A percentile compares a stretch with the other conserved stretches of the same genome.
Evolutionary conservation across 1,140 invertebrate species (phyloP).

Genomic region (Aphelenchoides fujianensis): DNA sequence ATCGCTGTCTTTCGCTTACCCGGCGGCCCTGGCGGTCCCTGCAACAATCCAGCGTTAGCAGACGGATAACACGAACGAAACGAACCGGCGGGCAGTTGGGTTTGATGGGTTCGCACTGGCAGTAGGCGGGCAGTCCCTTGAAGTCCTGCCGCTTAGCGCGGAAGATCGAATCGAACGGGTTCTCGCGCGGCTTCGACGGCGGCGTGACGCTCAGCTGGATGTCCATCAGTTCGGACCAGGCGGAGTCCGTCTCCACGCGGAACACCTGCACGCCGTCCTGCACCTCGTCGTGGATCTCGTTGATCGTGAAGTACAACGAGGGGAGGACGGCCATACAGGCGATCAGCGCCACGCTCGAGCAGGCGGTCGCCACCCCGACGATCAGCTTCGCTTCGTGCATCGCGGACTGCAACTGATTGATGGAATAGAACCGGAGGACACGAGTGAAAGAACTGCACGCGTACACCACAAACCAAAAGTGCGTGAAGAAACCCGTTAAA

Average conservation of each 20-base stretch:
- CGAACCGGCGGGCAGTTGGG: conserved; percentile 41
- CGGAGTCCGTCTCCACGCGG: conserved; percentile 49
- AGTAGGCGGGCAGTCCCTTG: conserved; percentile 38
- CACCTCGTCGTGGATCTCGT: conserved; percentile 35
- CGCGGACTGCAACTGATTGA: background rate
- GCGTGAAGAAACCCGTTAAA: background rate
- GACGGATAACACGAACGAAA: conserved; percentile 1
- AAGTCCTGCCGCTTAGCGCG: conserved; percentile 42
- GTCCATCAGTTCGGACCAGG: conserved; percentile 50
- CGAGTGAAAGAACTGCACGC: background rate
- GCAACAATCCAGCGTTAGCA: background rate
- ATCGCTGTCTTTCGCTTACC: conserved; percentile 11
- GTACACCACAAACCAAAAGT: background rate
- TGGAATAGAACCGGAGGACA: background rate
- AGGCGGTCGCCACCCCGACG: conserved; percentile 32
- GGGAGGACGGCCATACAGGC: conserved; percentile 31
- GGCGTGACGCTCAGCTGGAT: conserved; percentile 40
- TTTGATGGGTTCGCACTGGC: conserved; percentile 52
- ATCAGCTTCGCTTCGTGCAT: conserved; percentile 36
- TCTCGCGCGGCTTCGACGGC: conserved; percentile 35
- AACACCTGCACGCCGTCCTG: conserved; percentile 45
- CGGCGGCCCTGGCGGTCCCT: conserved; percentile 20
- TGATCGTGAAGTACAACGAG: conserved; percentile 29
- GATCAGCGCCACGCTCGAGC: conserved; percentile 27
- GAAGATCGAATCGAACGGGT: conserved; percentile 48